Evolutionary conservation across 2,113 vertebrate genomes (phyloP), one percentile per base, ranked within the genome.

Genomic region (Oncorhynchus masou): DNA sequence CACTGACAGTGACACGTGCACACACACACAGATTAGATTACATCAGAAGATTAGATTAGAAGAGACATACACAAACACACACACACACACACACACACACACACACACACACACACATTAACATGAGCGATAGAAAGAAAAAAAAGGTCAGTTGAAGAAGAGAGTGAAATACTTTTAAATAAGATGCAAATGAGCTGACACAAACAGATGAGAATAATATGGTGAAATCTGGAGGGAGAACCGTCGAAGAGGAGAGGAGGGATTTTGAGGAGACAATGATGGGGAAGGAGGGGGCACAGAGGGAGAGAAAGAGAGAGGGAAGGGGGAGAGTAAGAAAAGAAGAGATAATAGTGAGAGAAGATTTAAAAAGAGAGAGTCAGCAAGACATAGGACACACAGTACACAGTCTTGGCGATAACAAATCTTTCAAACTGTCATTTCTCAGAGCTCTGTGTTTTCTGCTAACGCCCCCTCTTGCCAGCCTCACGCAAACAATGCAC

Each of bases 161-260:
- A 31, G 29, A 29, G 64, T 27, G 34, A 11, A 2, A 45, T 20
- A 19, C 59, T 11, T 7, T 22, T 8, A 31, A 20, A 27, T 31
- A 27, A 19, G 29, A 68, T 48, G 27, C 68, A 16, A 69, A 69
- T 69, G 59, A 62, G 59, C 5, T n/a, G 71, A 72, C 7, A 20
- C 7, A 22, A 29, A 31, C 51, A 27, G 27, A 60, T 73, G 54
- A 31, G 54, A 31, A 73, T 19, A 54, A 34, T 31, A 19, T 73
- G 54, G 54, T n/a, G 71, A 48, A 51, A 57, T 51, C 29, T 24
- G 25, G 70, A 73, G 54, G 59, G 39, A 69, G 68, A n/a, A 49
- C 22, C 20, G 39, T 45, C 8, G 2, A 71, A 39, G 20, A 20
- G 15, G 65, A 65, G 11, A 12, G 9, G 22, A 73, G 54, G 22